These are phyloP conservation scores for Pseudorhombus dupliciocellatus DNA, from an alignment of 2,113 vertebrate species.

Conservation along the genomic window DNA sequence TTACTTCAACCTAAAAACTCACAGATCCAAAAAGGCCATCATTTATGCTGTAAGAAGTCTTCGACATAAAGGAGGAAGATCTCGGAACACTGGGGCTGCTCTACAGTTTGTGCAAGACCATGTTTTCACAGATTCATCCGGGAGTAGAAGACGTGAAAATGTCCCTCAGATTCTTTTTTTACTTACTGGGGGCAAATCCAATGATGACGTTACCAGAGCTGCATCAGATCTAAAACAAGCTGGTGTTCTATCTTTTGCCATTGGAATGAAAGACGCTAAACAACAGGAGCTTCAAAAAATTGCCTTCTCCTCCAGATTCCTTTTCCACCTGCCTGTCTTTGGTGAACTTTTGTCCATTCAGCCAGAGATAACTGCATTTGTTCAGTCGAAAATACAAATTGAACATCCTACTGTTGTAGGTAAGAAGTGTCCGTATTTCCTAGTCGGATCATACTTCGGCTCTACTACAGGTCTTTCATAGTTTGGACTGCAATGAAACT, in stretches of 20 bases:
- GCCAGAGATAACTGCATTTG: conserved; percentile 74
- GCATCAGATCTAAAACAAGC: conserved; percentile 80
- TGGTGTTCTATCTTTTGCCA: conserved; percentile 84
- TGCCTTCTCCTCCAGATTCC: conserved; percentile 84
- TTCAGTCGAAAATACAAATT: conserved; percentile 68
- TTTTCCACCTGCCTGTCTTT: conserved; percentile 85
- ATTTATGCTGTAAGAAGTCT: conserved; percentile 85
- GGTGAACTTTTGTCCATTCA: conserved; percentile 84
- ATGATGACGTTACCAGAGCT: conserved; percentile 77
- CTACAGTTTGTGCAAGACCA: conserved; percentile 82
- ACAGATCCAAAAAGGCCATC: conserved; percentile 83
- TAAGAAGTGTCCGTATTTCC: conserved; percentile 65
- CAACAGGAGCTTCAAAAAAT: conserved; percentile 85
- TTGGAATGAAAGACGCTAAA: conserved; percentile 85
- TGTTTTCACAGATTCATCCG: conserved; percentile 84
- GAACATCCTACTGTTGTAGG: conserved; percentile 69
- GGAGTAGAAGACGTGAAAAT: conserved; percentile 86
- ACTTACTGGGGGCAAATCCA: conserved; percentile 86
- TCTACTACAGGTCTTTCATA: conserved; percentile 11
- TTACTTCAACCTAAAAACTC: conserved; percentile 74
- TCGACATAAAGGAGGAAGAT: conserved; percentile 85
- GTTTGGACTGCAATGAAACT: conserved; percentile 66
- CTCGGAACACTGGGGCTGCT: conserved; percentile 87
- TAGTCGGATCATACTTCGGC: conserved; percentile 5
- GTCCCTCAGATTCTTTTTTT: conserved; percentile 89